Percentiles rank a stretch among this genome's conserved stretches.
phyloP scores from a whole-genome alignment of 1,140 invertebrate species.

The Drosophila kepulauana region DNA sequence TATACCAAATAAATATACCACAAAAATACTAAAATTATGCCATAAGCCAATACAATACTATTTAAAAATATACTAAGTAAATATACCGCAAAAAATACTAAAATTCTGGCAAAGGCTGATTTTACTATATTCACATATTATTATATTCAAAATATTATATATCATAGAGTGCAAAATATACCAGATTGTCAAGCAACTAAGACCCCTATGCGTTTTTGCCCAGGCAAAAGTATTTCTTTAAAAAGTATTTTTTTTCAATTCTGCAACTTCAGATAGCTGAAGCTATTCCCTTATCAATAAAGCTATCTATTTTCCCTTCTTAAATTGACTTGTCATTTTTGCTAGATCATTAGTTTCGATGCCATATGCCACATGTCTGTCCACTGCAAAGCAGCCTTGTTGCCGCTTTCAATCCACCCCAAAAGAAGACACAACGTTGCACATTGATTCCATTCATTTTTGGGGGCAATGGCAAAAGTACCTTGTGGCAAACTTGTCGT shows the following conservation, averaged over 20 bases:
- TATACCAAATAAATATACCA: too few relatives aligned
- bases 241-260: background rate
- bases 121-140: too few relatives aligned
- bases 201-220: too few relatives aligned
- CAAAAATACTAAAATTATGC: too few relatives aligned
- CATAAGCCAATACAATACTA: too few relatives aligned
- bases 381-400: background rate
- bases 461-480: slow-evolving; percentile 10
- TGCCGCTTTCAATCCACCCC: background rate
- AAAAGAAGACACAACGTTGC: slow-evolving; percentile 9
- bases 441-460: slow-evolving; percentile 58
- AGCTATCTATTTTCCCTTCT: background rate
- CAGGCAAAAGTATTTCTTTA: too few relatives aligned
- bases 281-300: background rate
- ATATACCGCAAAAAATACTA: too few relatives aligned
- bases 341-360: background rate
- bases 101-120: too few relatives aligned
- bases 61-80: too few relatives aligned
- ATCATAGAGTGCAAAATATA: too few relatives aligned
- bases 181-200: too few relatives aligned
- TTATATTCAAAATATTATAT: too few relatives aligned
- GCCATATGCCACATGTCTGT: background rate
- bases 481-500: slow-evolving; percentile 64
- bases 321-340: background rate
- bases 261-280: background rate